A percentile compares a stretch with the other conserved stretches of the same genome.
These are phyloP conservation scores for Pteronura brasiliensis DNA, from an alignment of 2,113 vertebrate genomes.

Conservation along the genomic window DNA sequence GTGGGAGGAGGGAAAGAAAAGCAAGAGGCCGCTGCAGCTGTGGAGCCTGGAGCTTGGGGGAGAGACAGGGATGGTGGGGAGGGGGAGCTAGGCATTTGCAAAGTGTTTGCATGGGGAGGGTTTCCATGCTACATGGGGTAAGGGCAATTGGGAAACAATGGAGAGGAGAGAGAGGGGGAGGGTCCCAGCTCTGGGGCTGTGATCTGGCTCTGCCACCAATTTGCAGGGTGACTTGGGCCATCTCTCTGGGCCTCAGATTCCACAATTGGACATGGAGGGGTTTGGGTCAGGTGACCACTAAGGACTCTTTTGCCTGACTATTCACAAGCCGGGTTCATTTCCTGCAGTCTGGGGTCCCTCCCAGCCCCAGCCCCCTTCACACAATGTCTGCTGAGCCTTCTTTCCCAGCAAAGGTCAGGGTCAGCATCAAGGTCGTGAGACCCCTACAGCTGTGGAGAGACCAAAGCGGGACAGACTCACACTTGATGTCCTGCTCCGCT, in stretches of 20 bases:
- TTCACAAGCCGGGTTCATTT: background rate
- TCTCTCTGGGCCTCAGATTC: background rate
- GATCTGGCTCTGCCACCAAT: background rate
- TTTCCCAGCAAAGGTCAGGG: background rate
- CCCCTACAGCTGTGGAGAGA: rapidly evolving
- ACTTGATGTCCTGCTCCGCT: background rate
- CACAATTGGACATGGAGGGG: background rate
- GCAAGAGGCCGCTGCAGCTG: background rate
- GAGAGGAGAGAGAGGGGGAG: background rate
- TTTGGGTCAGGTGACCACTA: background rate
- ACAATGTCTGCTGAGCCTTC: background rate
- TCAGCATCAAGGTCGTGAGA: rapidly evolving
- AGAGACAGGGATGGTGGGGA: background rate
- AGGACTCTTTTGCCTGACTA: background rate
- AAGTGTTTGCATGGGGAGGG: background rate
- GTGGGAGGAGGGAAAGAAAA: background rate
- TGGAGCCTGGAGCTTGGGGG: background rate
- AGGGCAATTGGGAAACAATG: background rate
- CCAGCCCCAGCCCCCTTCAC: background rate
- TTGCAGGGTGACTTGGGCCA: background rate
- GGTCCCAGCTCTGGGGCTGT: background rate
- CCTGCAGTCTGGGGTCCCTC: background rate
- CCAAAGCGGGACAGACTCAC: background rate
- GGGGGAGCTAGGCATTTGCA: background rate
- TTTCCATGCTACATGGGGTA: background rate